Base-by-base conservation (phyloP, 2,888 invertebrate species). In the Sarcophaga caerulescens region DNA sequence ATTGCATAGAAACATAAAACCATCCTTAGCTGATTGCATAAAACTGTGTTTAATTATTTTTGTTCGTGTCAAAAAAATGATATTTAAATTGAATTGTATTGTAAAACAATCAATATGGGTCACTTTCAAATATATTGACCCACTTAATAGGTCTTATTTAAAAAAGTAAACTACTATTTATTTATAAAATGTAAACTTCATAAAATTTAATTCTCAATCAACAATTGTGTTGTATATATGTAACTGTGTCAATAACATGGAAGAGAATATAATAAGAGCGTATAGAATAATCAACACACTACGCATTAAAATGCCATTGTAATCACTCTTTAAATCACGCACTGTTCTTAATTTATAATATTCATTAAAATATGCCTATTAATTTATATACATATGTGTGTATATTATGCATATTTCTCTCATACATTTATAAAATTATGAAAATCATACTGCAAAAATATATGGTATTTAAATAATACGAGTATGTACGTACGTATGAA, bases 281-380 rank as follows among this genome's bases (percentile, higher is more conserved):
- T 10, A 35, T 35, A 35, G 35, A 35, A 35, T 8, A 35, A 35
- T 8, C 2, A 35, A 35, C 35, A 35, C 35, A 8, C 10, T 52
- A 52, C 17, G 35, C n/a, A 57, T 14, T 57, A 35, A 71, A 71
- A 35, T 11, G 12, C 68, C n/a, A 63, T 44, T 60, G 60, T 23
- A 81, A 68, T 76, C 19, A 76, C 59, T 45, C 62, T 70, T 81
- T 74, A 57, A 68, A 62, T 69, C 85, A 85, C 81, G 81, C 81
- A 85, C 75, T 65, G 63, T 60, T 78, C 59, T 69, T 47, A 79
- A 81, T 57, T 75, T 71, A 23, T 66, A 74, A 65, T 66, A 57
- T 59, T 21, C 52, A 63, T 70, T 62, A 70, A 80, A 25, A 62
- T 66, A 70, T 65, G 45, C 19, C 25, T 76, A 76, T 52, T 47